phyloP scores from a whole-genome alignment of 2,797 vertebrate species.

The Lacerta bilineata region DNA sequence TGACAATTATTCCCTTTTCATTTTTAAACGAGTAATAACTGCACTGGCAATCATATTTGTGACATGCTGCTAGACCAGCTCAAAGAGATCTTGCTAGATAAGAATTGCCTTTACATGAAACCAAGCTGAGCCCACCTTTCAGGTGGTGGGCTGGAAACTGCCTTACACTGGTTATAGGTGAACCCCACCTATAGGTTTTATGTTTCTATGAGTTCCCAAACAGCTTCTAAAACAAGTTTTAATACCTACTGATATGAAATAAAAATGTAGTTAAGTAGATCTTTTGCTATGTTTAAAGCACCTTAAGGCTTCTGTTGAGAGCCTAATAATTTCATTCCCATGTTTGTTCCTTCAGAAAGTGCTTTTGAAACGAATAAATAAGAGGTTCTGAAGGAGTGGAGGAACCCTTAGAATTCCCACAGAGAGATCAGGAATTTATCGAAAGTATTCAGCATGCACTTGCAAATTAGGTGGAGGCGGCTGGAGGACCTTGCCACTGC shows the following conservation, averaged over 20 bases:
- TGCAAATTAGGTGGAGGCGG: constrained; percentile 1
- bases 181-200: not conserved
- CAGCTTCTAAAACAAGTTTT: not conserved
- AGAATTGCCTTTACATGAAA: not conserved
- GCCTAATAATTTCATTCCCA: not conserved
- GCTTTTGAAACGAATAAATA: not conserved
- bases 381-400: not conserved
- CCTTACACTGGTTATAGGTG: not conserved
- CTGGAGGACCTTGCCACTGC: not conserved
- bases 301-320: not conserved
- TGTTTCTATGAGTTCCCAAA: not conserved
- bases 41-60: not conserved
- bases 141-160: not conserved
- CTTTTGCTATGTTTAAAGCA: not conserved
- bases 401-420: not conserved
- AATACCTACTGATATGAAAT: not conserved
- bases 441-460: not conserved
- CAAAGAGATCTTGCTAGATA: not conserved
- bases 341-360: not conserved
- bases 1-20: not conserved
- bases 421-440: not conserved
- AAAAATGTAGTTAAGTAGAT: not conserved
- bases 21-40: not conserved
- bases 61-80: not conserved
- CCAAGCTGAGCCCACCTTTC: not conserved